These are phyloP conservation scores for Noctuana brunneofusca DNA, from an alignment of 2,888 invertebrate species.

Conservation along the genomic window DNA sequence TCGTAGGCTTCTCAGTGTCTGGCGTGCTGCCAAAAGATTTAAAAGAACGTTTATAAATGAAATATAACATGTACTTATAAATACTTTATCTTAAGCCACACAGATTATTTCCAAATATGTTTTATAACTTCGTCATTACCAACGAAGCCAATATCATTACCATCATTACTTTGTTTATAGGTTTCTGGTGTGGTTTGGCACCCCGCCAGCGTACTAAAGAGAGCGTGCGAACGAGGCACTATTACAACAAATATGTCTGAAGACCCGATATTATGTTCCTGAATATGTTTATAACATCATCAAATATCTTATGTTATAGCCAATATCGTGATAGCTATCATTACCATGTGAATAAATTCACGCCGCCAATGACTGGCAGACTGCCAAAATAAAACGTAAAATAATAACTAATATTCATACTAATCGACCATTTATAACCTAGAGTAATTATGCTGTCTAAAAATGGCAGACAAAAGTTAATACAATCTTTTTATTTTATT, in stretches of 20 bases:
- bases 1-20: background rate
- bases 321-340: constrained; percentile 21
- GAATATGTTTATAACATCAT: constrained; percentile 35
- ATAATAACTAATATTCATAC: constrained; percentile 3
- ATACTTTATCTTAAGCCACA: constrained; percentile 1
- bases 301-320: constrained; percentile 18
- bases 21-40: constrained; percentile 15
- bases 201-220: constrained; percentile 30
- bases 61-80: constrained; percentile 4
- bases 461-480: background rate
- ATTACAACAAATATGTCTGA: constrained; percentile 34
- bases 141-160: constrained; percentile 25
- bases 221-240: constrained; percentile 33
- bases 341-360: constrained; percentile 16
- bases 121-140: constrained; percentile 22
- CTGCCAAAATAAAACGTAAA: constrained; percentile 19
- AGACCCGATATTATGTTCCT: constrained; percentile 34
- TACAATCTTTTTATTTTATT: background rate
- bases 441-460: background rate
- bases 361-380: constrained; percentile 3
- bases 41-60: constrained; percentile 12
- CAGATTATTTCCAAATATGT: constrained; percentile 20
- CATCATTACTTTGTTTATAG: constrained; percentile 33
- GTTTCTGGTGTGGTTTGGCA: constrained; percentile 29
- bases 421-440: background rate